A percentile compares a stretch with the other conserved stretches of the same genome.
Evolutionary conservation across 2,888 invertebrate species (phyloP).

Genomic region (Drosophila paranaensis): DNA sequence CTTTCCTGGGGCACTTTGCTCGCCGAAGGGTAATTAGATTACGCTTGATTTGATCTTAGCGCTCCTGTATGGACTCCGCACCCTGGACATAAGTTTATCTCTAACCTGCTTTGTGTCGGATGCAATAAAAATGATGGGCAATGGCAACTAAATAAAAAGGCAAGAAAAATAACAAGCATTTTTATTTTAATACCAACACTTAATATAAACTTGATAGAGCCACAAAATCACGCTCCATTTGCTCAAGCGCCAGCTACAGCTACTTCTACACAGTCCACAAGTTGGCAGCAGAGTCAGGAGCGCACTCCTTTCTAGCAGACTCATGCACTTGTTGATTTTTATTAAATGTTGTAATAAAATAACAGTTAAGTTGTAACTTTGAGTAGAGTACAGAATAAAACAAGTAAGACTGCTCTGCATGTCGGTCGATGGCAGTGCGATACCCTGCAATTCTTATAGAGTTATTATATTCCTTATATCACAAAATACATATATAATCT

Average conservation of each 20-base stretch:
- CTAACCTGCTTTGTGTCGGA: slow-evolving; percentile 29
- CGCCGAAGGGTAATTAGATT: slow-evolving; percentile 62
- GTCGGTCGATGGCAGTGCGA: background rate
- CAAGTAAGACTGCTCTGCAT: slow-evolving; percentile 5
- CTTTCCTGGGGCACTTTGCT: slow-evolving; percentile 58
- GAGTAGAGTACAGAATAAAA: slow-evolving; percentile 71
- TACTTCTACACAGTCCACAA: slow-evolving; percentile 24
- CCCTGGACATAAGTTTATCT: slow-evolving; percentile 21
- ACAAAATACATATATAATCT: background rate
- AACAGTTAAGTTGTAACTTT: slow-evolving; percentile 82
- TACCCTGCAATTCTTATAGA: background rate
- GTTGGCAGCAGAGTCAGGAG: slow-evolving; percentile 14
- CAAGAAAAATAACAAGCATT: slow-evolving; percentile 80
- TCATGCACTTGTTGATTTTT: slow-evolving; percentile 81
- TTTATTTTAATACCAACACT: slow-evolving; percentile 81
- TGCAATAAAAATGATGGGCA: slow-evolving; percentile 59
- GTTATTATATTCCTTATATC: background rate
- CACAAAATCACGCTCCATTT: slow-evolving; percentile 81
- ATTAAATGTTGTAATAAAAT: slow-evolving; percentile 80
- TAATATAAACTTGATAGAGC: slow-evolving; percentile 81
- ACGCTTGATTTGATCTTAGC: slow-evolving; percentile 71
- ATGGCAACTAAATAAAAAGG: slow-evolving; percentile 69
- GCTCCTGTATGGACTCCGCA: slow-evolving; percentile 48
- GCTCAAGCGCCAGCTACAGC: slow-evolving; percentile 55
- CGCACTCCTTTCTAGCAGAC: slow-evolving; percentile 66